These are phyloP conservation scores for Paragorgia papillata DNA, from an alignment of 92 coral and sea anemone genomes.

Conservation along the genomic window DNA sequence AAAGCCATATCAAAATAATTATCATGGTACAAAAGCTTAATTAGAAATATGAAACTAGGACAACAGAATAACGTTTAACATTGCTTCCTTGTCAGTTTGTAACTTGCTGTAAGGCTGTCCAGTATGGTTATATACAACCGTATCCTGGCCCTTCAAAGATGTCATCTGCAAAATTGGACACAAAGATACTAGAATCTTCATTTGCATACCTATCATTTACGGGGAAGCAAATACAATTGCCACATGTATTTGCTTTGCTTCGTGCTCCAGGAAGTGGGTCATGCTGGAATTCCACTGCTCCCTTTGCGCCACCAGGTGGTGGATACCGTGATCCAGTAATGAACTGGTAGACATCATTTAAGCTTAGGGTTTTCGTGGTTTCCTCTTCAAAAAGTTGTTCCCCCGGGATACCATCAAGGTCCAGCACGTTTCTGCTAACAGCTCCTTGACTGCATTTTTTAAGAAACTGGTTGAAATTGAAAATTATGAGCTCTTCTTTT, in stretches of 20 bases:
- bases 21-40: neutral
- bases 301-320: slow-evolving; percentile 45
- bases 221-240: slow-evolving; percentile 40
- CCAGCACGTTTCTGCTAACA: slow-evolving; percentile 41
- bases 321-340: slow-evolving; percentile 28
- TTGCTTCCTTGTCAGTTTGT: slow-evolving; percentile 34
- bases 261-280: slow-evolving; percentile 43
- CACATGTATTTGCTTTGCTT: slow-evolving; percentile 55
- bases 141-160: slow-evolving; percentile 47
- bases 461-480: slow-evolving; percentile 51
- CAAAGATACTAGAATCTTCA: slow-evolving; percentile 37
- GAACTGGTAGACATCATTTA: slow-evolving; percentile 52
- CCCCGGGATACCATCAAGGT: slow-evolving; percentile 35
- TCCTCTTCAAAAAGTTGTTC: slow-evolving; percentile 26
- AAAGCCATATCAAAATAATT: neutral
- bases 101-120: slow-evolving; percentile 11
- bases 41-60: neutral
- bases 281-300: slow-evolving; percentile 46
- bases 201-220: slow-evolving; percentile 41
- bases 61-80: neutral
- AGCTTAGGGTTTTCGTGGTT: slow-evolving; percentile 1
- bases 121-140: slow-evolving; percentile 34
- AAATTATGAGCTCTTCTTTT: slow-evolving; percentile 45
- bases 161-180: slow-evolving; percentile 47
- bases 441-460: slow-evolving; percentile 40